Percentiles rank a stretch among this genome's conserved stretches.
These are phyloP conservation scores for Pituophis catenifer DNA, from an alignment of 2,113 vertebrate species.

Conservation along the genomic window DNA sequence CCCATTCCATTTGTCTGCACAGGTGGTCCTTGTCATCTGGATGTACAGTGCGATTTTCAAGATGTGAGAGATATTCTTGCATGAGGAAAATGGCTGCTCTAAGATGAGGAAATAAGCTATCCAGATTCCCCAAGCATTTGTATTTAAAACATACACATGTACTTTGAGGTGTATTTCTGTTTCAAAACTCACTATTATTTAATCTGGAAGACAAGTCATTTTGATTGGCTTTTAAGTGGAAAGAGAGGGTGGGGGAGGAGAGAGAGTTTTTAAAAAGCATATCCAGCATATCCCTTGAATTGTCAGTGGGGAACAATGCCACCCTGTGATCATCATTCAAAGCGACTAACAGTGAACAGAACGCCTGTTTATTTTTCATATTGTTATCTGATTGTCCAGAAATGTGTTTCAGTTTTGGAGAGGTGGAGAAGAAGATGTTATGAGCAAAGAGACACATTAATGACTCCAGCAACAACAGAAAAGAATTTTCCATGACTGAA, in stretches of 20 bases:
- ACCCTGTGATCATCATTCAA: conserved; percentile 23
- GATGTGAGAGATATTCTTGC: not conserved
- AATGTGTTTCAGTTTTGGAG: conserved; percentile 31
- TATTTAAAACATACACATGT: not conserved
- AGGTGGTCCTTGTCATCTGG: not conserved
- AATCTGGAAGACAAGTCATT: conserved; percentile 39
- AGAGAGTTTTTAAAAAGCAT: conserved; percentile 46
- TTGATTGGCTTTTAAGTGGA: conserved; percentile 26
- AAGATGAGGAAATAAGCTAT: not conserved
- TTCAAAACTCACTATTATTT: not conserved
- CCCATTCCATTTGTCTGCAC: too few relatives aligned
- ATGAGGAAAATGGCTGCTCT: not conserved
- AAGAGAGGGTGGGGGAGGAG: not conserved
- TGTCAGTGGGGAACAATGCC: conserved; percentile 48
- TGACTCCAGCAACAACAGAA: conserved; percentile 43
- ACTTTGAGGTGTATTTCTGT: not conserved
- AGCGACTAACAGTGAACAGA: conserved; percentile 22
- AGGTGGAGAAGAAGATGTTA: not conserved
- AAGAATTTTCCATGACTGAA: conserved; percentile 49
- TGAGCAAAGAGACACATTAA: not conserved
- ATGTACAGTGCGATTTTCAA: not conserved
- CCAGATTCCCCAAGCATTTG: not conserved
- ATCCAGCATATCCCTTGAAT: conserved; percentile 62
- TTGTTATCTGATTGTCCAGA: conserved; percentile 47
- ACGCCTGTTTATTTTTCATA: conserved; percentile 54